phyloP scores from a whole-genome alignment of 2,797 vertebrate genomes.

The Perodicticus potto region DNA sequence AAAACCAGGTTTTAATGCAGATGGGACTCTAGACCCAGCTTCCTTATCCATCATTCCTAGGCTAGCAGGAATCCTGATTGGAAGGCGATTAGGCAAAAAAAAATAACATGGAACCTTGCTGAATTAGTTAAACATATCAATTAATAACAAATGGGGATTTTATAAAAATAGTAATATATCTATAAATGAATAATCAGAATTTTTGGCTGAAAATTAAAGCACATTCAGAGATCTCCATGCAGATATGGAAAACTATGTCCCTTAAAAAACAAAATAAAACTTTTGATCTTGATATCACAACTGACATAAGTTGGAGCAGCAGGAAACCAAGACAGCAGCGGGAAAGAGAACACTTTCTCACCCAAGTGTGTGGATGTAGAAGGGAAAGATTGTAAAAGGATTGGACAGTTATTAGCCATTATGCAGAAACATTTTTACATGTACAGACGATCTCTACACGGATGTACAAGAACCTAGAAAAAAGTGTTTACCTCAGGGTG shows the following conservation, averaged over 20 bases:
- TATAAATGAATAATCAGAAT: too few relatives aligned
- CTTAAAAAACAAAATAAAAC: background rate
- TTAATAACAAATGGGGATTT: too few relatives aligned
- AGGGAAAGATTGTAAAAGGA: background rate
- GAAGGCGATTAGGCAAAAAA: too few relatives aligned
- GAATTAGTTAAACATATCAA: too few relatives aligned
- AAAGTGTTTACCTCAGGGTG: background rate
- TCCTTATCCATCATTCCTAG: too few relatives aligned
- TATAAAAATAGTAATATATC: too few relatives aligned
- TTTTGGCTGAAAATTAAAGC: background rate
- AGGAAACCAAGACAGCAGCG: background rate
- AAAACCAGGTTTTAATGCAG: too few relatives aligned
- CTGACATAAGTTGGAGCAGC: background rate
- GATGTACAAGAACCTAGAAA: background rate
- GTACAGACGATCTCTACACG: background rate
- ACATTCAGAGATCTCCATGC: background rate
- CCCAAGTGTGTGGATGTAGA: background rate
- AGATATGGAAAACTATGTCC: background rate
- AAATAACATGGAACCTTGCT: too few relatives aligned
- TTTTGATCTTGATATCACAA: background rate
- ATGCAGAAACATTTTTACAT: background rate
- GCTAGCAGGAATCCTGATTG: too few relatives aligned
- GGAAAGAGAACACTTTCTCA: background rate
- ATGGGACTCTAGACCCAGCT: too few relatives aligned
- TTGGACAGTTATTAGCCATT: background rate